Evolutionary conservation across 2,113 vertebrate species (phyloP).

Genomic region (Leucosticte australis): DNA sequence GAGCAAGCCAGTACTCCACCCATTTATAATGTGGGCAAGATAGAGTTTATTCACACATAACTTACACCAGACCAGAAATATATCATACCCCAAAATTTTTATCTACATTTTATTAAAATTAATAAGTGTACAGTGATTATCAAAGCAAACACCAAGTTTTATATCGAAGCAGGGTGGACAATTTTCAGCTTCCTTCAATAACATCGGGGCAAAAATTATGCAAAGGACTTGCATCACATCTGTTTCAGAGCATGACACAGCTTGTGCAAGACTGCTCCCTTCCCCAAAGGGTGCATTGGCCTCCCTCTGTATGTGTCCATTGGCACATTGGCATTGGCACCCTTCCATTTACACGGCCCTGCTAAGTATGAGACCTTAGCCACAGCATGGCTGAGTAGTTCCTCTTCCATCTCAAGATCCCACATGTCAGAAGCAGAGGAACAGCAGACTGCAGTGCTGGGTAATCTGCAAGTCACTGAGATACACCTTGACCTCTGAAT

Average conservation of each 20-base stretch:
- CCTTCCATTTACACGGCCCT: neutral
- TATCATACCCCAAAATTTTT: neutral
- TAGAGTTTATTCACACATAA: neutral
- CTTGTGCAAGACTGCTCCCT: neutral
- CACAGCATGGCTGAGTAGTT: neutral
- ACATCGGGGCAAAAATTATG: neutral
- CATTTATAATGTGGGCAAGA: neutral
- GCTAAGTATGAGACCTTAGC: neutral
- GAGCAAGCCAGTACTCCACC: neutral
- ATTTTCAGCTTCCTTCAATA: neutral
- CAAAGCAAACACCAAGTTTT: neutral
- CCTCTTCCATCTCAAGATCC: neutral
- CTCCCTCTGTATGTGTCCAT: neutral
- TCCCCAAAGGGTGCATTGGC: neutral
- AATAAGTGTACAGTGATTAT: accelerated
- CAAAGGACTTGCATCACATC: neutral
- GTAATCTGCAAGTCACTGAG: neutral
- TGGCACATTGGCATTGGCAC: neutral
- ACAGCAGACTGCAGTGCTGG: neutral
- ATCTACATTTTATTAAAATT: neutral
- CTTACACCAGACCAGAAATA: neutral
- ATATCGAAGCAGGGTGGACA: neutral
- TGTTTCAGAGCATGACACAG: neutral
- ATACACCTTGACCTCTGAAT: neutral
- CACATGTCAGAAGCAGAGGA: neutral